A percentile compares a stretch with the other conserved stretches of the same genome.
phyloP scores from a whole-genome alignment of 1,140 invertebrate genomes.

The Drosophila repletoides region DNA sequence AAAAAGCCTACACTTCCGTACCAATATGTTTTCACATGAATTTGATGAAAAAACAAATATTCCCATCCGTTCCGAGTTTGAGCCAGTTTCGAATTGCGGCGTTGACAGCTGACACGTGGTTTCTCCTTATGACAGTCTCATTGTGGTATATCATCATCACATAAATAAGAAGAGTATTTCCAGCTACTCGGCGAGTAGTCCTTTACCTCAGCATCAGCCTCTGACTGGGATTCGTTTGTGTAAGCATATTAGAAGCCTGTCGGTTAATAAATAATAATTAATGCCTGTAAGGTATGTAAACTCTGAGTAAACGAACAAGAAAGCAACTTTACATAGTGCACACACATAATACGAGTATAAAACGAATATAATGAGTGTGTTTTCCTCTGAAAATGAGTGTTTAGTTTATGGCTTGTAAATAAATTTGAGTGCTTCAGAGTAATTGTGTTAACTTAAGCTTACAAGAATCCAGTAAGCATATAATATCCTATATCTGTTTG shows the following conservation, averaged over 20 bases:
- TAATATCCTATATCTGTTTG: slow-evolving; percentile 3
- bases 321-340: slow-evolving; percentile 24
- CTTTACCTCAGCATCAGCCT: neutral
- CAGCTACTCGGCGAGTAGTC: neutral
- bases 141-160: neutral
- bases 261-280: slow-evolving; percentile 75
- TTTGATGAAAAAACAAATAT: too few relatives aligned
- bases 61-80: too few relatives aligned
- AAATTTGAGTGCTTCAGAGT: slow-evolving; percentile 54
- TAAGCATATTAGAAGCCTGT: slow-evolving; percentile 59
- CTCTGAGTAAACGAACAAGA: slow-evolving; percentile 32
- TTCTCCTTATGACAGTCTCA: neutral
- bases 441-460: slow-evolving; percentile 62
- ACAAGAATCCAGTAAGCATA: slow-evolving; percentile 32
- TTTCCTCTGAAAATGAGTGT: slow-evolving; percentile 37
- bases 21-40: too few relatives aligned
- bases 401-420: slow-evolving; percentile 65
- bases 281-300: slow-evolving; percentile 66
- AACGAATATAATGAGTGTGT: neutral
- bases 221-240: neutral
- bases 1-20: too few relatives aligned
- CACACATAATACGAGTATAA: neutral
- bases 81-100: slow-evolving; percentile 60
- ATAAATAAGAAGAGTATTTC: neutral
- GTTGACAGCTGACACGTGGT: slow-evolving; percentile 72